Evolutionary conservation across 2,888 invertebrate genomes (phyloP).

Genomic region (Mechanitis messenoides): DNA sequence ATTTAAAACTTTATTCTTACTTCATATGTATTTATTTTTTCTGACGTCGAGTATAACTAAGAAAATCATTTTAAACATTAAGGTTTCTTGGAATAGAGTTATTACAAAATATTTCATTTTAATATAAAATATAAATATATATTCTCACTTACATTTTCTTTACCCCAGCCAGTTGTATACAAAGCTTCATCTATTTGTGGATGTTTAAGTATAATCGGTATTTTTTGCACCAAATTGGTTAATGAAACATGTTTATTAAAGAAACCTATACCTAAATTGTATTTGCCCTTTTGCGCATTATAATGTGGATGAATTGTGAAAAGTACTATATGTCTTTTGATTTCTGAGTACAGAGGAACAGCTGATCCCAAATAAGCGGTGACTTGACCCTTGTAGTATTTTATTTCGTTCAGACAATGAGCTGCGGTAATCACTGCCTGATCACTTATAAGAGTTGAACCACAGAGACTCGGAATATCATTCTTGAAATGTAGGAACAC

Average conservation of each 20-base stretch:
- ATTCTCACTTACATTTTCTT: slow-evolving; percentile 24
- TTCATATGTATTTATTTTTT: too few relatives aligned
- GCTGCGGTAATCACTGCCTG: slow-evolving; percentile 34
- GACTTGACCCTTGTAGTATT: slow-evolving; percentile 19
- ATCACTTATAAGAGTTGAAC: slow-evolving; percentile 29
- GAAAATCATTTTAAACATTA: too few relatives aligned
- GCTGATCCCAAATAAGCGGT: slow-evolving; percentile 26
- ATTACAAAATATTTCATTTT: neutral
- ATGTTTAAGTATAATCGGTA: slow-evolving; percentile 20
- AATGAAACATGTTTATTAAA: slow-evolving; percentile 20
- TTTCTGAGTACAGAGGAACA: slow-evolving; percentile 13
- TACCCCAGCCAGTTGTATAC: slow-evolving; percentile 30
- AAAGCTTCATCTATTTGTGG: slow-evolving; percentile 9
- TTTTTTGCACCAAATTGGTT: slow-evolving; percentile 18
- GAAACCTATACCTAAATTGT: slow-evolving; percentile 22
- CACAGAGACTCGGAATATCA: slow-evolving; percentile 26
- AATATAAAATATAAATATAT: neutral
- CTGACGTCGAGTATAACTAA: too few relatives aligned
- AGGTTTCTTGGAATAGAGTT: too few relatives aligned
- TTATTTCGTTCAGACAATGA: slow-evolving; percentile 30
- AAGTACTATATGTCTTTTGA: slow-evolving; percentile 16
- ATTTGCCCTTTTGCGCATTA: slow-evolving; percentile 9
- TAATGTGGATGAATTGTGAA: slow-evolving; percentile 18
- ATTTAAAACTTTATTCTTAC: neutral
- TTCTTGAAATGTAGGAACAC: slow-evolving; percentile 26